Percentiles rank a stretch among this genome's conserved stretches.
These are phyloP conservation scores for Sebastes dallii DNA, from an alignment of 2,797 vertebrate species.

Conservation along the genomic window DNA sequence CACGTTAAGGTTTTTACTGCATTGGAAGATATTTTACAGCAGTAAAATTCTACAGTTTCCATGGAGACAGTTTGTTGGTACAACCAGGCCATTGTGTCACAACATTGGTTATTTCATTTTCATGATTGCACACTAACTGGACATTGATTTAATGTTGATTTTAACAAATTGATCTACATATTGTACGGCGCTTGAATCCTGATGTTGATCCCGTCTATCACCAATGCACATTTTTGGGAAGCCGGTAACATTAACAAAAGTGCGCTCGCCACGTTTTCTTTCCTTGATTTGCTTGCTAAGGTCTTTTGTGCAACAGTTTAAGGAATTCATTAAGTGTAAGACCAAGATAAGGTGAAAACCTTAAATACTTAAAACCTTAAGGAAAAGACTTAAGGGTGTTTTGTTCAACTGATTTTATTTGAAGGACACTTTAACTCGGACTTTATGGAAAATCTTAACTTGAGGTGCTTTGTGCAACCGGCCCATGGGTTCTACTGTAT, in stretches of 20 bases:
- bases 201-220: not conserved
- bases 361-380: not conserved
- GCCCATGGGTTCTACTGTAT: not conserved
- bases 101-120: not conserved
- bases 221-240: not conserved
- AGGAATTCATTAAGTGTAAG: not conserved
- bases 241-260: not conserved
- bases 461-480: no score
- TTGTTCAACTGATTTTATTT: not conserved
- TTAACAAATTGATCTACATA: not conserved
- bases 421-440: no score
- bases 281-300: no score
- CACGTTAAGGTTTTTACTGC: no score
- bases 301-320: not conserved
- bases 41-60: not conserved
- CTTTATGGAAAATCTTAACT: no score
- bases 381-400: not conserved
- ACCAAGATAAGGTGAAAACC: not conserved
- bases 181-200: not conserved
- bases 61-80: not conserved
- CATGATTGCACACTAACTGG: not conserved
- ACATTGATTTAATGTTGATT: no score
- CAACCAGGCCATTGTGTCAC: no score
- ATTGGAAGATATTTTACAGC: not conserved
- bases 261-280: accelerated